Evolutionary conservation across 2,113 vertebrate genomes (phyloP).

Genomic region (Thunnus maccoyii): DNA sequence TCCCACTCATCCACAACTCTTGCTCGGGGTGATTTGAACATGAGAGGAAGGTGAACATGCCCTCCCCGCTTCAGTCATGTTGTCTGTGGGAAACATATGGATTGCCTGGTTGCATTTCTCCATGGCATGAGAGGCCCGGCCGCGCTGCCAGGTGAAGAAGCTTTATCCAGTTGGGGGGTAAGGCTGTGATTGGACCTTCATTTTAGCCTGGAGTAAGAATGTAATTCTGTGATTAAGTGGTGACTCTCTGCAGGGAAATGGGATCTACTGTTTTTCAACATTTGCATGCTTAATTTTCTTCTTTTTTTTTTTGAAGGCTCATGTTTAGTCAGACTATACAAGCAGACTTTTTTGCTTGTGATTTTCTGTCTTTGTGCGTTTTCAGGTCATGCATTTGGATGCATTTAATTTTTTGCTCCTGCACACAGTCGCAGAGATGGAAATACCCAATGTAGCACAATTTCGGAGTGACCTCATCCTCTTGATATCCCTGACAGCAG

Average conservation of each 20-base stretch:
- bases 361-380: constrained; percentile 34
- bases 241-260: constrained; percentile 17
- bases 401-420: constrained; percentile 25
- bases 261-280: constrained; percentile 8
- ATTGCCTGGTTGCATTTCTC: constrained; percentile 57
- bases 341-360: constrained; percentile 6
- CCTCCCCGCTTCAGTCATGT: constrained; percentile 49
- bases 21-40: constrained; percentile 78
- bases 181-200: constrained; percentile 30
- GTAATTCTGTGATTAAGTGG: not conserved
- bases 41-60: constrained; percentile 52
- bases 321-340: constrained; percentile 32
- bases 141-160: constrained; percentile 51
- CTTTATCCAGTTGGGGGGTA: constrained; percentile 32
- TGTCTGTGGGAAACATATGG: constrained; percentile 60
- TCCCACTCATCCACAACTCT: constrained; percentile 87
- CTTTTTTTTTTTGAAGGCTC: constrained; percentile 27
- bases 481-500: constrained; percentile 69
- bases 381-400: constrained; percentile 46
- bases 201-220: constrained; percentile 26
- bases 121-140: constrained; percentile 33
- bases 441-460: constrained; percentile 63
- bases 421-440: constrained; percentile 47
- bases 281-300: constrained; percentile 24
- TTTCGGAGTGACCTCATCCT: constrained; percentile 74